phyloP scores from a whole-genome alignment of 2,888 invertebrate species.

The Folsomia candida region DNA sequence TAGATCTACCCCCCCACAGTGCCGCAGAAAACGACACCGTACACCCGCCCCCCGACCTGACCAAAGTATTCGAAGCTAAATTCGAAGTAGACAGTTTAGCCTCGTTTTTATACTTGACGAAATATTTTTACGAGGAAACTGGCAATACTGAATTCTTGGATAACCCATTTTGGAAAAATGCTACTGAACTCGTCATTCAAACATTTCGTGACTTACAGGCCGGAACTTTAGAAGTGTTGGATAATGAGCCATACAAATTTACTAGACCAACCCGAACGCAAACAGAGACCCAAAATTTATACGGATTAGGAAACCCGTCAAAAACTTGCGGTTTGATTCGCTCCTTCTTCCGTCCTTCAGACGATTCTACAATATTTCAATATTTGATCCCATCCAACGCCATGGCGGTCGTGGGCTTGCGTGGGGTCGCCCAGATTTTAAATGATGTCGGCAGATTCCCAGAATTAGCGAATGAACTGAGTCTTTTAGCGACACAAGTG shows the following conservation, averaged over 20 bases:
- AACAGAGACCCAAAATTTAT: slow-evolving; percentile 45
- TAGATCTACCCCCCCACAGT: slow-evolving; percentile 25
- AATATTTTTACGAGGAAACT: slow-evolving; percentile 42
- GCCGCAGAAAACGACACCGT: slow-evolving; percentile 30
- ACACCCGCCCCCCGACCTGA: slow-evolving; percentile 27
- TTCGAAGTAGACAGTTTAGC: slow-evolving; percentile 40
- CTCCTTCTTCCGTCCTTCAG: slow-evolving; percentile 47
- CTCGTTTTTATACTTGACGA: slow-evolving; percentile 44
- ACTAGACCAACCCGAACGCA: slow-evolving; percentile 40
- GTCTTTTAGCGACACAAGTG: slow-evolving; percentile 34
- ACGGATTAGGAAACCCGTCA: slow-evolving; percentile 38
- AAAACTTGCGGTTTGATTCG: slow-evolving; percentile 45
- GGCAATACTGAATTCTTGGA: slow-evolving; percentile 31
- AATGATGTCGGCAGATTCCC: slow-evolving; percentile 20
- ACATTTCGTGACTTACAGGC: slow-evolving; percentile 38
- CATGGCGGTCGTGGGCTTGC: slow-evolving; percentile 40
- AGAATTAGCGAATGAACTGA: slow-evolving; percentile 27
- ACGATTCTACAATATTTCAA: slow-evolving; percentile 45
- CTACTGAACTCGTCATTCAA: slow-evolving; percentile 25
- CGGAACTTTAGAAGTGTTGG: slow-evolving; percentile 41
- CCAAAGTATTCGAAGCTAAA: slow-evolving; percentile 42
- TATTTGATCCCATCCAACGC: slow-evolving; percentile 46
- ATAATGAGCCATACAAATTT: slow-evolving; percentile 39
- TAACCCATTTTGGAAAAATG: slow-evolving; percentile 40
- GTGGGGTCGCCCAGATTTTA: slow-evolving; percentile 39